Base-by-base conservation (phyloP, 2,797 vertebrate genomes). In the Phalanger gymnotis region DNA sequence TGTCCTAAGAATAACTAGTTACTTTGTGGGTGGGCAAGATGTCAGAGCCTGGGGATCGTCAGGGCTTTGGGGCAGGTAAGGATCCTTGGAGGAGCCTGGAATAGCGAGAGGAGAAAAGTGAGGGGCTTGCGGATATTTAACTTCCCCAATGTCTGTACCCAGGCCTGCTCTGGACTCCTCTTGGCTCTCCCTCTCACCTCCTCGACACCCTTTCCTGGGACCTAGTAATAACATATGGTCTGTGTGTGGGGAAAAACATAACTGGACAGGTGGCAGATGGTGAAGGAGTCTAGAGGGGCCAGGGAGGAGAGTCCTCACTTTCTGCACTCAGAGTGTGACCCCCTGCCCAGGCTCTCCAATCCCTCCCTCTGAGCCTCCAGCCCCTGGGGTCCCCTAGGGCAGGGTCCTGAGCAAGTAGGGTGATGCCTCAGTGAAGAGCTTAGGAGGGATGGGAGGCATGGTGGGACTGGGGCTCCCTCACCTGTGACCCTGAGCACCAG, bases 401-500 rank as follows among this genome's bases (percentile, higher is more conserved):
- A 14, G 31, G 31, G 61, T 5, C 31, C 14, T 66, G 31, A 66
- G 34, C 34, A 73, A 16, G n/a, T n/a, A 73, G 66, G 5, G 4
- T 16, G 34, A 16, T 19, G n/a, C 0, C 16, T n/a, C 66, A 73
- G 66, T 34, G 0, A 3, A 52, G 53, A 53, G 34, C 66, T 52
- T 7, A 1, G 28, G 52, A n/a, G n/a, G 54, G 7, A 57, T 4
- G 10, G 0, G 12, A 7, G 31, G 7, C 3, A 1, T 53, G 52
- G 1, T 14, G 16, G 54, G 54, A 2, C 0, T 0, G 31, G 54
- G 34, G 2, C 0, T 31, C 81, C 53, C 95, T 96, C 95, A 98
- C 97, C 98, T 94, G 30, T n/a, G 56, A 97, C 91, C 61, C 92
- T 34, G 54, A 98, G 97, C 47, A 3, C 61, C 95, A 98, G 91